Base-by-base conservation (phyloP, 2,113 vertebrate genomes). In the Dissostichus mawsoni region DNA sequence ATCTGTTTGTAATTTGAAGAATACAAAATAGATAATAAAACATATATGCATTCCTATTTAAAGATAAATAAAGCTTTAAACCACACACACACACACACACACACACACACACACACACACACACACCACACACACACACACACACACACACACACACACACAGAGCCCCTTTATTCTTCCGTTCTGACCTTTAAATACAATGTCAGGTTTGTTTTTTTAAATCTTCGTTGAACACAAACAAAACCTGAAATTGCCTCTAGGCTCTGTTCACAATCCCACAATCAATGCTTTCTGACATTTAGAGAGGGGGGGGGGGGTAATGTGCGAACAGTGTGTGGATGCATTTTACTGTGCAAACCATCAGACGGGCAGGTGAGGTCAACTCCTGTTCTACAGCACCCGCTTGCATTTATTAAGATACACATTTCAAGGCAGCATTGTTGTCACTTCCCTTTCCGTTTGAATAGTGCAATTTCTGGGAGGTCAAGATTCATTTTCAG, bases 201-300 rank as follows among this genome's bases (percentile, higher is more conserved):
- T 83, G 84, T 91, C 88, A 68, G 62, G 1, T 62, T 64, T 71
- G 3, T 50, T 64, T 57, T 51, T 51, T 5, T 47, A 65, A 17
- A 57, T 88, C 55, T 88, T 76, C 75, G 69, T 63, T 69, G 67
- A 90, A 86, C 61, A 66, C 83, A 87, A 89, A 87, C 33, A 63
- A 77, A 91, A 91, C 56, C 56, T 83, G 85, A 89, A 86, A 78
- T 52, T 48, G 84, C 89, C 84, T 9, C 12, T n/a, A 6, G 91
- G 85, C 78, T 86, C 69, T 80, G 62, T 76, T 92, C 84, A 86
- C 82, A 68, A 56, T 87, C 74, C 69, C 63, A 75, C 33, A 85
- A 86, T 91, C 90, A 77, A 92, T 91, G 89, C 67, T 65, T 85
- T 84, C 77, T 93, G 92, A 92, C 92, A 93, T 91, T 93, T 82